These are phyloP conservation scores for Epinotia ramella DNA, from an alignment of 2,888 invertebrate genomes.

Conservation along the genomic window DNA sequence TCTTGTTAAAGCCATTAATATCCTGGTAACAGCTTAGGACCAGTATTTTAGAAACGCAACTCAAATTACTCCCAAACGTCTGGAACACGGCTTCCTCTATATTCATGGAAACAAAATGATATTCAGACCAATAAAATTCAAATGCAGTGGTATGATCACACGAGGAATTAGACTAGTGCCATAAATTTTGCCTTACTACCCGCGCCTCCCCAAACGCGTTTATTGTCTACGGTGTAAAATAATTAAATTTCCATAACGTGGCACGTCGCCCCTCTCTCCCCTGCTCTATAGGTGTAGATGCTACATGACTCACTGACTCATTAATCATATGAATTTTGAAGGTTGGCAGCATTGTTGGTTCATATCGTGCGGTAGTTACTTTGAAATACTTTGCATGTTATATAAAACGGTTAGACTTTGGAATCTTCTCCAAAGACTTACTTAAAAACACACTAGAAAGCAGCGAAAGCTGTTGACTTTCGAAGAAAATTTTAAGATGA, in stretches of 20 bases:
- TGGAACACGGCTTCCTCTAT: constrained; percentile 4
- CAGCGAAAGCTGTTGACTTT: too few species aligned
- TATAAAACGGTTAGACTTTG: background rate
- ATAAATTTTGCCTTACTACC: constrained; percentile 59
- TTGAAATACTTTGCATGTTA: background rate
- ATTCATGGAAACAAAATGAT: constrained; percentile 36
- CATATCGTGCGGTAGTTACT: background rate
- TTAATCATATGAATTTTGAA: constrained; percentile 24
- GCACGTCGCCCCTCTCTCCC: constrained; percentile 53
- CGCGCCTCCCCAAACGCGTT: constrained; percentile 59
- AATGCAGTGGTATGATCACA: constrained; percentile 50
- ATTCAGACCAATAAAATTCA: constrained; percentile 48
- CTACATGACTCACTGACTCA: constrained; percentile 25
- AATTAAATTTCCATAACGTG: constrained; percentile 74
- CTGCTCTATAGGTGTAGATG: constrained; percentile 23
- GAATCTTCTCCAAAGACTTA: too few species aligned
- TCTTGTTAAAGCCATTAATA: too few species aligned
- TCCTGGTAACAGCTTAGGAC: too few species aligned
- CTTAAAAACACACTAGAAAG: too few species aligned
- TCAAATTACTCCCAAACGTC: constrained; percentile 14
- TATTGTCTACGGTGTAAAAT: constrained; percentile 69
- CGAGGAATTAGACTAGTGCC: constrained; percentile 50
- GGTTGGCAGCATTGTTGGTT: background rate
- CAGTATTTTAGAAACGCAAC: background rate
- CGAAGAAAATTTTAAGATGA: background rate